These are phyloP conservation scores for Rhodophaea formosa DNA, from an alignment of 2,888 invertebrate genomes.

Conservation along the genomic window DNA sequence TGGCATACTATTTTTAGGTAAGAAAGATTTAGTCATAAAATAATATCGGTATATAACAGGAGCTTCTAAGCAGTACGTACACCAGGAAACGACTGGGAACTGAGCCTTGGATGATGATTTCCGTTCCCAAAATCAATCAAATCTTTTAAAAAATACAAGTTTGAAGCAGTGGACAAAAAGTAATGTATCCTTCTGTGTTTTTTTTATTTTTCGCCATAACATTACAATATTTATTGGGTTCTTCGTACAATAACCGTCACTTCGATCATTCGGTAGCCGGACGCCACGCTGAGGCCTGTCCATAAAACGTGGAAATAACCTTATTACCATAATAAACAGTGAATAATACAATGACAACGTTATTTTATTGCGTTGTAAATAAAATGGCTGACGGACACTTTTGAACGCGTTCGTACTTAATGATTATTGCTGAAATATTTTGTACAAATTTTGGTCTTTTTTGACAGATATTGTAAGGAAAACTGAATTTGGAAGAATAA, in stretches of 20 bases:
- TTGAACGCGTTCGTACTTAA: slow-evolving; percentile 25
- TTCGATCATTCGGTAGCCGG: slow-evolving; percentile 50
- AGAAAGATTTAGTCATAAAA: too few relatives aligned
- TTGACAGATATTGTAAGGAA: too few relatives aligned
- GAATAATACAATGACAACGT: slow-evolving; percentile 39
- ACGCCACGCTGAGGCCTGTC: slow-evolving; percentile 39
- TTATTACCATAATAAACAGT: slow-evolving; percentile 40
- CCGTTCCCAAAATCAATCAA: too few relatives aligned
- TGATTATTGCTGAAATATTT: slow-evolving; percentile 30
- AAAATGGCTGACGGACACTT: slow-evolving; percentile 34
- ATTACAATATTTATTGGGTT: slow-evolving; percentile 31
- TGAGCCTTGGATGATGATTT: too few relatives aligned
- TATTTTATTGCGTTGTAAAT: slow-evolving; percentile 47
- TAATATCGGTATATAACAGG: too few relatives aligned
- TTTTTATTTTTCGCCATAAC: slow-evolving; percentile 15
- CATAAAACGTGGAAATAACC: slow-evolving; percentile 36
- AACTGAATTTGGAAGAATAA: too few relatives aligned
- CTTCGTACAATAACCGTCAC: slow-evolving; percentile 42
- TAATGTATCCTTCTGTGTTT: neutral
- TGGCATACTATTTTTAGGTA: too few relatives aligned
- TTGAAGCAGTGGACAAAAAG: too few relatives aligned
- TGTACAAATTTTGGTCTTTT: slow-evolving; percentile 1
- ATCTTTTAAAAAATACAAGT: too few relatives aligned
- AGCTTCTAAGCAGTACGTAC: too few relatives aligned
- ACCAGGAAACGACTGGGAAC: too few relatives aligned